These are phyloP conservation scores for Grallaria varia DNA, from an alignment of 2,113 vertebrate species.

Conservation along the genomic window DNA sequence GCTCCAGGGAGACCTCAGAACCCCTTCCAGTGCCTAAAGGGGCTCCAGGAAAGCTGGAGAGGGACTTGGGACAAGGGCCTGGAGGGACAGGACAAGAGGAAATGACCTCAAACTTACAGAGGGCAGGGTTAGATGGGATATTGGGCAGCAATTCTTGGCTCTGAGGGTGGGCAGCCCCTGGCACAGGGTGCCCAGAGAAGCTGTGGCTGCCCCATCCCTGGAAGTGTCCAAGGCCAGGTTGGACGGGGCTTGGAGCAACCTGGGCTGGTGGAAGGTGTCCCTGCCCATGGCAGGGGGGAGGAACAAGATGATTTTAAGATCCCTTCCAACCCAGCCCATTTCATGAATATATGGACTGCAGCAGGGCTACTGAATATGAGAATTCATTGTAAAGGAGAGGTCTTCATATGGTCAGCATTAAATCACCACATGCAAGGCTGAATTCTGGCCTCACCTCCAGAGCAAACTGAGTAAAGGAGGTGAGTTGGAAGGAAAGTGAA, in stretches of 20 bases:
- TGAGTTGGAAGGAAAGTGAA: background rate
- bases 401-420: background rate
- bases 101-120: background rate
- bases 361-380: no score
- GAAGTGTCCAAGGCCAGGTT: background rate
- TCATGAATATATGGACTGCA: background rate
- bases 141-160: background rate
- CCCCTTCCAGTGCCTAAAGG: accelerated
- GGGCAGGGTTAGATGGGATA: background rate
- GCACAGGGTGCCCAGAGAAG: background rate
- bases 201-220: background rate
- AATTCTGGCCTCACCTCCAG: background rate
- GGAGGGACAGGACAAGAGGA: background rate
- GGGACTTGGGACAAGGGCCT: background rate
- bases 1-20: background rate
- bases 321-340: background rate
- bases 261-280: background rate
- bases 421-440: background rate
- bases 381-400: background rate
- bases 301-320: background rate
- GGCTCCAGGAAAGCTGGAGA: background rate
- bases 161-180: accelerated
- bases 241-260: background rate
- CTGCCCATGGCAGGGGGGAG: background rate
- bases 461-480: background rate